These are phyloP conservation scores for Dioctria linearis DNA, from an alignment of 2,888 invertebrate species.

Conservation along the genomic window DNA sequence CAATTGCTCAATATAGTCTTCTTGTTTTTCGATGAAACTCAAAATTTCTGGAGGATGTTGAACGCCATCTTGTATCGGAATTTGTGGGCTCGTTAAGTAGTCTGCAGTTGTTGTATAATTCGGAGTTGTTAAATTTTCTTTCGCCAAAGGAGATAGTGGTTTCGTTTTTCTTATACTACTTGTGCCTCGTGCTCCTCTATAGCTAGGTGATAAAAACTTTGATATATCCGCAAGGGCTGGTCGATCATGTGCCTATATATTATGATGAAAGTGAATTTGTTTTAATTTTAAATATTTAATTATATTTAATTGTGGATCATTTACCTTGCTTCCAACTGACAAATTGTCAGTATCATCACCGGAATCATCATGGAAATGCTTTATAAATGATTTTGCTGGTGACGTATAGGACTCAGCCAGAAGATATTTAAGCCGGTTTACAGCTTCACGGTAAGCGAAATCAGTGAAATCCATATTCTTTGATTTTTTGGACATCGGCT, in stretches of 20 bases:
- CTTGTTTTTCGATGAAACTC: conserved; percentile 87
- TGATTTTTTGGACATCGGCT: conserved; percentile 67
- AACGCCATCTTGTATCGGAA: conserved; percentile 68
- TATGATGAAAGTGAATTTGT: conserved; percentile 12
- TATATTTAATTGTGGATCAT: not conserved
- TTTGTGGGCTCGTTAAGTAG: conserved; percentile 61
- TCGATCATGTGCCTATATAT: conserved; percentile 67
- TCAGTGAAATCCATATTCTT: conserved; percentile 85
- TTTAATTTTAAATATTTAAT: not conserved
- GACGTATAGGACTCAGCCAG: conserved; percentile 84
- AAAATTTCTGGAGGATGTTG: conserved; percentile 79
- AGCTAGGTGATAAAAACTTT: conserved; percentile 68
- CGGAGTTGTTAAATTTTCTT: conserved; percentile 65
- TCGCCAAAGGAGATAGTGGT: conserved; percentile 62
- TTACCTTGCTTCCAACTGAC: conserved; percentile 64
- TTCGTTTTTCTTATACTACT: conserved; percentile 55
- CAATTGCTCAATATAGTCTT: conserved; percentile 89
- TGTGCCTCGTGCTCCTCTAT: conserved; percentile 16
- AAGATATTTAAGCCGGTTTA: conserved; percentile 83
- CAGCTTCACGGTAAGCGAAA: conserved; percentile 87
- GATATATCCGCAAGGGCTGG: conserved; percentile 70
- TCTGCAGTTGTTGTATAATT: conserved; percentile 61
- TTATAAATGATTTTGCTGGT: conserved; percentile 66
- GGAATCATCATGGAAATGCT: conserved; percentile 72
- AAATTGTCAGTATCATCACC: conserved; percentile 75